Percentiles rank a stretch among this genome's conserved stretches.
These are phyloP conservation scores for Folsomia manolachei DNA, from an alignment of 2,888 invertebrate species.

Conservation along the genomic window DNA sequence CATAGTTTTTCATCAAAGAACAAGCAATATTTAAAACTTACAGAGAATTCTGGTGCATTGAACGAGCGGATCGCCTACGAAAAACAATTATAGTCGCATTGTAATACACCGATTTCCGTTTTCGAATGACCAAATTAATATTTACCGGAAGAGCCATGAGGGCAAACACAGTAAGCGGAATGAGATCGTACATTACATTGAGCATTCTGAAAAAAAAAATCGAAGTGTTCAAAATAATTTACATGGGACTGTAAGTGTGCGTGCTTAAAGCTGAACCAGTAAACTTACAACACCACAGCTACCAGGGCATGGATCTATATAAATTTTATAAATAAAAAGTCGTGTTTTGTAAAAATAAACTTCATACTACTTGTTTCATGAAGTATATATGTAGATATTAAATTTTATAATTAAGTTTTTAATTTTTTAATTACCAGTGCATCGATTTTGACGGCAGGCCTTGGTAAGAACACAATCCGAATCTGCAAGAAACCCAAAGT, in stretches of 20 bases:
- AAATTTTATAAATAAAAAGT: not conserved
- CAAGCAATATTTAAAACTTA: not conserved
- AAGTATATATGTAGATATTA: too few species aligned
- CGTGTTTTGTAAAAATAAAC: not conserved
- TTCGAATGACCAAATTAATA: too few species aligned
- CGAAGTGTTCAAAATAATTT: too few species aligned
- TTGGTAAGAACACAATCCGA: conserved; percentile 76
- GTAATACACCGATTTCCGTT: too few species aligned
- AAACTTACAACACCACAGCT: conserved; percentile 24
- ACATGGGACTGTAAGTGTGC: not conserved
- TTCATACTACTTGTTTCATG: too few species aligned
- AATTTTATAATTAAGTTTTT: too few species aligned
- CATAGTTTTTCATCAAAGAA: not conserved
- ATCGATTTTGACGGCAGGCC: conserved; percentile 79
- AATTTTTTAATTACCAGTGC: too few species aligned
- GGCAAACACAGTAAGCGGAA: conserved; percentile 63
- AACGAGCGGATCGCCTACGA: conserved; percentile 31
- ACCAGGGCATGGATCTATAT: conserved; percentile 34
- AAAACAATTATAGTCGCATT: too few species aligned
- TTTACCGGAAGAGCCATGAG: too few species aligned
- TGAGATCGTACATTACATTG: conserved; percentile 64
- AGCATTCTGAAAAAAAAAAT: not conserved
- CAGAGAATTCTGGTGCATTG: conserved; percentile 3
- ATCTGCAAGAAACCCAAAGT: conserved; percentile 1
- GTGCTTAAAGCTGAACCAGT: too few species aligned